Evolutionary conservation across 2,888 invertebrate species (phyloP), one percentile per base, ranked within the genome.

Genomic region (Yponomeuta evonymella): DNA sequence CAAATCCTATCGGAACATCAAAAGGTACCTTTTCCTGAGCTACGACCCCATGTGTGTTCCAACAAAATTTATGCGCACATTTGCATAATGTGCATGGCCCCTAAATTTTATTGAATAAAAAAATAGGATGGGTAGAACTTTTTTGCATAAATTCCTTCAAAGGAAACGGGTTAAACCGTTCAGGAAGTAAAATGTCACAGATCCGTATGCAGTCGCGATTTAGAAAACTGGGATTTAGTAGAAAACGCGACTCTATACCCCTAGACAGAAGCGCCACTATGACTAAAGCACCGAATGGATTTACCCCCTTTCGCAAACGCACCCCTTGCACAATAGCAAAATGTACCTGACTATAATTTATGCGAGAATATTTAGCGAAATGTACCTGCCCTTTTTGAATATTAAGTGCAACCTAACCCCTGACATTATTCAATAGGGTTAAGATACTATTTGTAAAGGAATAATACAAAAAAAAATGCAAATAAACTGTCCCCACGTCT

Each of bases 271-370:
- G 86, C 12, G 12, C 74, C 74, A 83, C 73, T 82, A 74, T 86
- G 36, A 82, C 76, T 72, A 74, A 77, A 73, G 74, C 71, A 70
- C 72, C 70, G 65, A 77, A 75, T 74, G 75, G 62, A 74, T 77
- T 73, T 88, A 79, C 75, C 74, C 74, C 83, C 71, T 90, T 81
- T 58, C 78, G 75, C 71, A 76, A 70, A 72, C 74, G 73, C 77
- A 79, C 85, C 84, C 81, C 76, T 77, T 75, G 84, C 86, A 92
- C 90, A 92, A 92, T 90, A 88, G 81, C 83, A 85, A 88, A 90
- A 89, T 92, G 91, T 93, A 93, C 93, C 93, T 93, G 93, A 91
- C 89, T 92, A 86, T 93, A 93, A 93, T 93, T 93, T 93, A 93
- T 93, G 91, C 93, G 89, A 90, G 88, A 92, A 89, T 91, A 90